Evolutionary conservation across 2,797 vertebrate species (phyloP).

Genomic region (Clarias platycephalus): DNA sequence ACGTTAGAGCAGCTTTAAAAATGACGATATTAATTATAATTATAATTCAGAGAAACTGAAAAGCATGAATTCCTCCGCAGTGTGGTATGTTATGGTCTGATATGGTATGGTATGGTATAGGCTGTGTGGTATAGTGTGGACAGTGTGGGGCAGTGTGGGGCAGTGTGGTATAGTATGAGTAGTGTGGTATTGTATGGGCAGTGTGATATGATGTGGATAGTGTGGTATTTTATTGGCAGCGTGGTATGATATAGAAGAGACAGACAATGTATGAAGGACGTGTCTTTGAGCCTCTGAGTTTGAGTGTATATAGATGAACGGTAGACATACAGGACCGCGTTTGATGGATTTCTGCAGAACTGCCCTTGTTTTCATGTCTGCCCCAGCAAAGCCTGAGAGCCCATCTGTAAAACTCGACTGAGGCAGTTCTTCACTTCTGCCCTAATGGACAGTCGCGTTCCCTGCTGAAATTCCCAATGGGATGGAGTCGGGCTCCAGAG

Average conservation of each 20-base stretch:
- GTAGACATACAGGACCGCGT: background rate
- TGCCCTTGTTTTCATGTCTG: background rate
- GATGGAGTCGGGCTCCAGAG: background rate
- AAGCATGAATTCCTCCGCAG: background rate
- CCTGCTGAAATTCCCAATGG: slow-evolving; percentile 3
- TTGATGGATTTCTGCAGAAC: slow-evolving; percentile 2
- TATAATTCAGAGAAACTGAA: background rate
- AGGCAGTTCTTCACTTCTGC: slow-evolving; percentile 8
- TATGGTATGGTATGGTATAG: background rate
- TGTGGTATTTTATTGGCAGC: background rate
- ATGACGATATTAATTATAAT: background rate
- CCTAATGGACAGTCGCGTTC: background rate
- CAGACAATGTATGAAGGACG: background rate
- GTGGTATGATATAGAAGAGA: background rate
- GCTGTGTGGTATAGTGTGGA: accelerated
- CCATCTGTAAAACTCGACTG: background rate
- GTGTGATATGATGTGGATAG: background rate
- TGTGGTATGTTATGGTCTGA: background rate
- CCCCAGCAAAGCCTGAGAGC: background rate
- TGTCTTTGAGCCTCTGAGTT: background rate
- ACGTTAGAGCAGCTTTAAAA: background rate
- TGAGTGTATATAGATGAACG: background rate
- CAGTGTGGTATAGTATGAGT: background rate
- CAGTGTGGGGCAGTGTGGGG: background rate
- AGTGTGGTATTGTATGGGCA: background rate